phyloP scores from a whole-genome alignment of 2,888 invertebrate genomes.

The Scaptomyza polygonia region DNA sequence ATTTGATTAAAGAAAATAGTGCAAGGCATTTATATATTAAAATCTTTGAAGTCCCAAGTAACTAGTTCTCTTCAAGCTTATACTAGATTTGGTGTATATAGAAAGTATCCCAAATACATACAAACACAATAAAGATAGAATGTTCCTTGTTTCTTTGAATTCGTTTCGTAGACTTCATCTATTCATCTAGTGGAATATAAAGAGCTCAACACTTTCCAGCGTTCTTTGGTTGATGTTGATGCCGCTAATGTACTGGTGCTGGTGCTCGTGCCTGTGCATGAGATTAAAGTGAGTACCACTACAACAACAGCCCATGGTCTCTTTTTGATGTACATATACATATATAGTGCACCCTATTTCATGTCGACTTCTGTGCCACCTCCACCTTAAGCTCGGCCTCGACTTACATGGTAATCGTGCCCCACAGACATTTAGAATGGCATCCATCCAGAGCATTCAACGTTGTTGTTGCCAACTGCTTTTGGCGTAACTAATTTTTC shows the following conservation, averaged over 20 bases:
- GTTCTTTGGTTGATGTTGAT: conserved; percentile 15
- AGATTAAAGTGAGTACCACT: conserved; percentile 23
- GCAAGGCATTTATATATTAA: no score
- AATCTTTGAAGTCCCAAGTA: no score
- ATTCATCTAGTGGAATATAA: conserved; percentile 11
- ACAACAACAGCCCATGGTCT: not conserved
- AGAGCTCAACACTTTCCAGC: conserved; percentile 33
- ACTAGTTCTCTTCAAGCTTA: no score
- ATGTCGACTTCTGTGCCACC: conserved; percentile 15
- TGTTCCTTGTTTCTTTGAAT: not conserved
- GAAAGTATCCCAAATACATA: no score
- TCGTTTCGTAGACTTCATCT: not conserved
- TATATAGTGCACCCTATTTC: conserved; percentile 1
- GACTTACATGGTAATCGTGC: conserved; percentile 73
- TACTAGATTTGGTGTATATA: no score
- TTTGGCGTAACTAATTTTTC: conserved; percentile 79
- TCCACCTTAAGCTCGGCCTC: conserved; percentile 17
- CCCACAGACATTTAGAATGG: conserved; percentile 74
- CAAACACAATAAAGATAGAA: not conserved
- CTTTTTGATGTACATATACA: not conserved
- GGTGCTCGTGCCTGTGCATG: conserved; percentile 25
- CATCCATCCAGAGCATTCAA: conserved; percentile 54
- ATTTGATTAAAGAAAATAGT: no score
- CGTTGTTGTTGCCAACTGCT: conserved; percentile 59
- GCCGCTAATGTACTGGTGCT: conserved; percentile 40